These are phyloP conservation scores for Apogon hyalosoma DNA, from an alignment of 2,797 vertebrate genomes.

Conservation along the genomic window DNA sequence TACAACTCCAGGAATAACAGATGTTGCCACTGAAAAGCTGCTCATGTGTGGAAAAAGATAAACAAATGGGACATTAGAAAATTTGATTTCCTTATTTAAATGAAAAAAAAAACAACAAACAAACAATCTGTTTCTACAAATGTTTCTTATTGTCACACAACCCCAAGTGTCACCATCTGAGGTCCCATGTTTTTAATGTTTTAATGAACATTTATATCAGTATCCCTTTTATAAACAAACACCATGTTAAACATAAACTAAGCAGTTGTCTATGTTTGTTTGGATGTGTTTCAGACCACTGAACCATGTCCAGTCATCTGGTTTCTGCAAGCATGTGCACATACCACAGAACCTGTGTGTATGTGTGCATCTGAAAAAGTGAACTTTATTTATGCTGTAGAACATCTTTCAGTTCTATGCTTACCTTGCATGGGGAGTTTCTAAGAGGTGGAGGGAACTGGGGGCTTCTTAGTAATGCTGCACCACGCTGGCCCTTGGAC, in stretches of 20 bases:
- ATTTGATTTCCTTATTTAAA: not conserved
- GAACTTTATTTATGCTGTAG: not conserved
- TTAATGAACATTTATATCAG: not conserved
- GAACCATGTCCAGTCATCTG: not conserved
- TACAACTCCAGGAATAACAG: not conserved
- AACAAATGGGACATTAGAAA: not conserved
- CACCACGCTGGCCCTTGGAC: constrained; percentile 73
- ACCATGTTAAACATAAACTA: not conserved
- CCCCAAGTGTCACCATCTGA: not conserved
- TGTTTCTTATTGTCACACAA: not conserved
- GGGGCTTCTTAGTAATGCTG: constrained; percentile 86
- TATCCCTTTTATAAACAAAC: not conserved
- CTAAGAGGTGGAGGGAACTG: constrained; percentile 92
- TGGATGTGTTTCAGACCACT: not conserved
- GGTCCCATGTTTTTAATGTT: not conserved
- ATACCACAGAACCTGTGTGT: not conserved
- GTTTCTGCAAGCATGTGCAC: no score
- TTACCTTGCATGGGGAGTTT: constrained; percentile 93
- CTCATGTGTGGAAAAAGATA: not conserved
- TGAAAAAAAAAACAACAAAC: not conserved
- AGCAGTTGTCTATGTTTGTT: not conserved
- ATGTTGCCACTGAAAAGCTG: not conserved
- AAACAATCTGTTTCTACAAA: not conserved
- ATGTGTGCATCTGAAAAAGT: constrained; percentile 4
- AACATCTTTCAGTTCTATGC: constrained; percentile 38